Evolutionary conservation across 2,888 invertebrate species (phyloP), one percentile per base, ranked within the genome.

Genomic region (Raillietiella orientalis): DNA sequence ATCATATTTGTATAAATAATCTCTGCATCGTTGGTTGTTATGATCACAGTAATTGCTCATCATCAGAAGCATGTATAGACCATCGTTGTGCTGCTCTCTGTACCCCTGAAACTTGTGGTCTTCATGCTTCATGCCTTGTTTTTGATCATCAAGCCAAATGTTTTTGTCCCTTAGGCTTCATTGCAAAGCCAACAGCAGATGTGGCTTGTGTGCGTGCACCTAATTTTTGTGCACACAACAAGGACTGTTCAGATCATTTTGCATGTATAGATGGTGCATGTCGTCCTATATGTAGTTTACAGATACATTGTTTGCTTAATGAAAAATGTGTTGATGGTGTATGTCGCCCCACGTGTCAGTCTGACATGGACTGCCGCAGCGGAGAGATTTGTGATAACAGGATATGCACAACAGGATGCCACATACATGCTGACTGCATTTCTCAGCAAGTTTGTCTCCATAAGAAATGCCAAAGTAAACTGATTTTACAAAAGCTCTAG

Each of bases 11-110:
- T 39, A 47, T 75, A 29, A 61, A 63, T 38, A 74, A 72, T 38
- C 67, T 67, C 49, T 79, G 79, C 40, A 58, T 69, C 30, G 66
- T 66, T 35, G 79, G 79, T 20, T 82, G 79, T 41, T 64, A 71
- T 34, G 59, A 59, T 11, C 71, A 77, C 38, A 74, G 72, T 36
- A 79, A 82, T 41, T 79, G 79, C 43, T 65, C 70, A 34, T 65
- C 64, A 1, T 66, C 35, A 27, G 70, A 75, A 42, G 62, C 72
- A 4, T 79, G 79, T 38, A 55, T 65, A 35, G 59, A 60, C 33
- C 72, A 75, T 41, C 61, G 62, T 37, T 79, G 77, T 39, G 52
- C 59, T 30, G 66, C 72, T 44, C 75, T 75, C 28, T 61, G 60
- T 37, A 41, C 45, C 28, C 38, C 31, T 16, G 26, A 33, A 21